Evolutionary conservation across 2,888 invertebrate species (phyloP).

Genomic region (Iphiclides podalirius): DNA sequence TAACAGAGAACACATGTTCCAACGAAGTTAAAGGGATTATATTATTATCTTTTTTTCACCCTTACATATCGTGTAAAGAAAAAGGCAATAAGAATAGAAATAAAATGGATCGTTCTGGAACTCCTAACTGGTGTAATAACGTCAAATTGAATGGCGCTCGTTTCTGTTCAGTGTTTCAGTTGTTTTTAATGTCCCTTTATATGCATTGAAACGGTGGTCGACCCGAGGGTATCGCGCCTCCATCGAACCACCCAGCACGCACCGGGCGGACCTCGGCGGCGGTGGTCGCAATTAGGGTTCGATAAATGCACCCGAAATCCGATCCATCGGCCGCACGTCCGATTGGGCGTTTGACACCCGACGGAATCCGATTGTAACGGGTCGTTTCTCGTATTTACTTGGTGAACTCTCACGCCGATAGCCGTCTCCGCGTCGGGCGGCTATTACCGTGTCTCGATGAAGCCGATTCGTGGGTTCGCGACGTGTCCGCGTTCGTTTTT

Average conservation of each 20-base stretch:
- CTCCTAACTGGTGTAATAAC: too few relatives aligned
- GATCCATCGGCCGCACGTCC: slow-evolving; percentile 61
- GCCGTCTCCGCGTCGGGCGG: slow-evolving; percentile 22
- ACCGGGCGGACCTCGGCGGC: slow-evolving; percentile 52
- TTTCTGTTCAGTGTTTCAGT: too few relatives aligned
- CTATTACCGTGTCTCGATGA: slow-evolving; percentile 14
- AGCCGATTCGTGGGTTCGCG: slow-evolving; percentile 11
- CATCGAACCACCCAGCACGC: slow-evolving; percentile 67
- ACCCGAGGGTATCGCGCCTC: slow-evolving; percentile 40
- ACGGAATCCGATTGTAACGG: slow-evolving; percentile 62
- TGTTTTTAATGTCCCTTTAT: too few relatives aligned
- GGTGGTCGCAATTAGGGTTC: slow-evolving; percentile 74
- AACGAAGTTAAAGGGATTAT: too few relatives aligned
- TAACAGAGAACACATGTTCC: too few relatives aligned
- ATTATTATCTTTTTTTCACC: too few relatives aligned
- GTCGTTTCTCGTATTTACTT: slow-evolving; percentile 59
- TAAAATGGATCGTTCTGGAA: too few relatives aligned
- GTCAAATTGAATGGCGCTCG: too few relatives aligned
- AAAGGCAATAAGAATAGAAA: too few relatives aligned
- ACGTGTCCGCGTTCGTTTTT: slow-evolving; percentile 10
- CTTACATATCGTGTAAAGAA: too few relatives aligned
- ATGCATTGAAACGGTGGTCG: slow-evolving; percentile 24
- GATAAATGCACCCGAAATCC: slow-evolving; percentile 70
- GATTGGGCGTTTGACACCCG: slow-evolving; percentile 66
- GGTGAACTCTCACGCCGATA: slow-evolving; percentile 48